Conservation (phyloP, 2,797 vertebrate genomes). For the Cyprinodon diabolis region DNA sequence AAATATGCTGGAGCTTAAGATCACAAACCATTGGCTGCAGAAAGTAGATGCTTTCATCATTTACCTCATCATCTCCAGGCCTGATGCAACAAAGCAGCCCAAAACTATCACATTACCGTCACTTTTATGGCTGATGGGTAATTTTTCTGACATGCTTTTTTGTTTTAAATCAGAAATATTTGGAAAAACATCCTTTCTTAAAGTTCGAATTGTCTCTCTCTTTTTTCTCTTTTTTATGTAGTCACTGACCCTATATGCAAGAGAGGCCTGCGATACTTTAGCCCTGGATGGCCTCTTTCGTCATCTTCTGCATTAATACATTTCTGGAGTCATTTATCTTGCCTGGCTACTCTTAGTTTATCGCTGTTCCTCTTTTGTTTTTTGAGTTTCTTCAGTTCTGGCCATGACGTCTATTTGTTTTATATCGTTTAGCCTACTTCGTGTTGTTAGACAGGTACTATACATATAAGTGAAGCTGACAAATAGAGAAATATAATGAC, state of each 20-base stretch:
- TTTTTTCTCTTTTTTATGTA: too few relatives aligned
- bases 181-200: neutral
- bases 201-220: too few relatives aligned
- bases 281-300: too few relatives aligned
- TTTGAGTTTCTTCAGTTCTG: neutral
- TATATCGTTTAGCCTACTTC: neutral
- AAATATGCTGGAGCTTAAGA: too few relatives aligned
- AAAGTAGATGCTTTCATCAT: neutral
- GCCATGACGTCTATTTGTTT: neutral
- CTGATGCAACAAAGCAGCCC: neutral
- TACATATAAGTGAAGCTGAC: neutral
- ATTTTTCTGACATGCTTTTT: neutral
- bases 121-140: neutral
- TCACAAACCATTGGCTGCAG: too few relatives aligned
- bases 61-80: neutral
- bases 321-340: too few relatives aligned
- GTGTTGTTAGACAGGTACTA: neutral
- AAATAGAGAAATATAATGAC: too few relatives aligned
- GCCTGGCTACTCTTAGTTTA: neutral
- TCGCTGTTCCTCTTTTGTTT: neutral
- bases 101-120: neutral
- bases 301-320: too few relatives aligned
- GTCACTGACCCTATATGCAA: too few relatives aligned
- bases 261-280: too few relatives aligned
- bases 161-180: neutral